Percentiles rank a stretch among this genome's conserved stretches.
These are phyloP conservation scores for Imbricaverruca yamaguchii DNA, from an alignment of 2,888 invertebrate species.

Conservation along the genomic window DNA sequence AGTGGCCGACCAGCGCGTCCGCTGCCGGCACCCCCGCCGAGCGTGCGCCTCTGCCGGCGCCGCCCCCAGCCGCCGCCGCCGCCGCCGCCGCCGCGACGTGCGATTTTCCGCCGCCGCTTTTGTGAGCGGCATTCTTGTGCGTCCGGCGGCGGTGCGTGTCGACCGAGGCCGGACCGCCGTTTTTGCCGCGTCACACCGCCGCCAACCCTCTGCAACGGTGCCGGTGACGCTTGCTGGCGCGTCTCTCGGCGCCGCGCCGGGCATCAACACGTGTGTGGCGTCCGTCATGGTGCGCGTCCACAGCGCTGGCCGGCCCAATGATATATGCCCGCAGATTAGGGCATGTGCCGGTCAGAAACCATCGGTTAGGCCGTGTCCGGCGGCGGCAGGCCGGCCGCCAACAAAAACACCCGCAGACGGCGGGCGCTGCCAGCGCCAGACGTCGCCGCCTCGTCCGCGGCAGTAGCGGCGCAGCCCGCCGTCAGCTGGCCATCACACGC, in stretches of 20 bases:
- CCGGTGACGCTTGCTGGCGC: background rate
- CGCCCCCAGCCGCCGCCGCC: background rate
- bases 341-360: slow-evolving; percentile 8
- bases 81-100: background rate
- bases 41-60: no score
- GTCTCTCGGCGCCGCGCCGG: background rate
- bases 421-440: background rate
- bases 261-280: background rate
- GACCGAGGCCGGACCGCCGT: background rate
- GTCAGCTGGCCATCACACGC: no score
- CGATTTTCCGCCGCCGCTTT: no score
- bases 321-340: slow-evolving; percentile 10
- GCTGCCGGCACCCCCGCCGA: no score
- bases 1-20: no score
- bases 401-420: background rate
- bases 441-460: background rate
- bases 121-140: no score
- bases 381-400: background rate
- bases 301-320: background rate
- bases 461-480: no score
- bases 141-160: no score
- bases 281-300: background rate
- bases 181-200: background rate
- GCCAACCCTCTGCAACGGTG: background rate
- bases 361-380: background rate